Evolutionary conservation across 2,797 vertebrate species (phyloP).

Genomic region (Enteromius fasciolatus): DNA sequence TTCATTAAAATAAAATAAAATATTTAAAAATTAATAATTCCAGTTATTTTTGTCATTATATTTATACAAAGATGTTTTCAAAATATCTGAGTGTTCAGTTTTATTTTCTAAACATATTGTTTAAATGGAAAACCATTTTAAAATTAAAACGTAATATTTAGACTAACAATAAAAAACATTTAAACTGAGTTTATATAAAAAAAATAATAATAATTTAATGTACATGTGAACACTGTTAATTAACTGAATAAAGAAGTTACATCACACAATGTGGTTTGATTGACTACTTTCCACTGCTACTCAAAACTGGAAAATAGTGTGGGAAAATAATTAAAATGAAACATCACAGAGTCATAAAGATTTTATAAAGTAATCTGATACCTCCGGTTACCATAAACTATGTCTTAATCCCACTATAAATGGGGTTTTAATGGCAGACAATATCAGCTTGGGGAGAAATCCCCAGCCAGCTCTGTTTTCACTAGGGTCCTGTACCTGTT

Average conservation of each 20-base stretch:
- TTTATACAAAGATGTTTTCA: too few species aligned
- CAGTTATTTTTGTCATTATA: too few species aligned
- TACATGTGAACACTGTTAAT: not conserved
- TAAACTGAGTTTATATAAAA: not conserved
- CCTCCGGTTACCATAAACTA: constrained; percentile 8
- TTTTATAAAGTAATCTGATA: constrained; percentile 17
- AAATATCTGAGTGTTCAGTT: too few species aligned
- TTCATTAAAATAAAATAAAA: too few species aligned
- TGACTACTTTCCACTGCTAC: not conserved
- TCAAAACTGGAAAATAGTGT: not conserved
- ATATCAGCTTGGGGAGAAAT: constrained; percentile 7
- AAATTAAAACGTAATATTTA: not conserved
- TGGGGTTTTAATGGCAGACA: constrained; percentile 12
- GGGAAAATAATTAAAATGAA: not conserved
- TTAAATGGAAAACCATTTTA: not conserved
- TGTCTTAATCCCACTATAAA: constrained; percentile 21
- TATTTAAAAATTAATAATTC: too few species aligned
- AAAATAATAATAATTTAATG: not conserved
- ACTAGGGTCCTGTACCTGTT: not conserved
- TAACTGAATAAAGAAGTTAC: not conserved
- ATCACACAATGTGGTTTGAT: not conserved
- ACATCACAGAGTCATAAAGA: not conserved
- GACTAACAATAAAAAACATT: not conserved
- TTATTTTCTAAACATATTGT: not conserved
- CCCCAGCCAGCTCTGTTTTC: not conserved